These are phyloP conservation scores for Melipona beecheii DNA, from an alignment of 2,888 invertebrate genomes.

Conservation along the genomic window DNA sequence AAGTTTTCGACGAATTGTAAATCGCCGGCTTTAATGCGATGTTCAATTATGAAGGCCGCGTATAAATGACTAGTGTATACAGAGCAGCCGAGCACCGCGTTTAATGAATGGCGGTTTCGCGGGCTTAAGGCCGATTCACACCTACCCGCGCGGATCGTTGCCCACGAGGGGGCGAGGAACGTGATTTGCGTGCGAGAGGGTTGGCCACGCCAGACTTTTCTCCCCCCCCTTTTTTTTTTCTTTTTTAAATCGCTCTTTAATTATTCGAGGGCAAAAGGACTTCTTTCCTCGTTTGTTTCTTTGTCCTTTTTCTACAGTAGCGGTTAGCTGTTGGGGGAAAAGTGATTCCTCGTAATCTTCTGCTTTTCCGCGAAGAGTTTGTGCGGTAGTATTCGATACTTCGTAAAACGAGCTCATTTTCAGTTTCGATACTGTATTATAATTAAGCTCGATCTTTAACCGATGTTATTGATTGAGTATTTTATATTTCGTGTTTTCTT, in stretches of 20 bases:
- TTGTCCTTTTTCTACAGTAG: not conserved
- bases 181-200: conserved; percentile 1
- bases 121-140: conserved; percentile 57
- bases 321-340: not conserved
- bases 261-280: not conserved
- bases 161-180: not conserved
- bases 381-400: not conserved
- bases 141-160: conserved; percentile 41
- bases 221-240: not conserved
- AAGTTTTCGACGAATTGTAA: conserved; percentile 66
- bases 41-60: conserved; percentile 63
- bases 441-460: not conserved
- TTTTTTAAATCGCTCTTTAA: conserved; percentile 7
- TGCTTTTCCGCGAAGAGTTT: not conserved
- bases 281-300: conserved; percentile 4
- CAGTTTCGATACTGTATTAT: not conserved
- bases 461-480: too few species aligned
- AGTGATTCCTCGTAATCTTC: not conserved
- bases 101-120: conserved; percentile 69
- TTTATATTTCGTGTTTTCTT: too few species aligned
- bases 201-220: not conserved
- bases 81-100: conserved; percentile 23
- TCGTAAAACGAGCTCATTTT: not conserved
- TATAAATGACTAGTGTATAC: conserved; percentile 66
- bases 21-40: conserved; percentile 64